phyloP scores from a whole-genome alignment of 1,140 invertebrate genomes.

The Babylonia areolata region DNA sequence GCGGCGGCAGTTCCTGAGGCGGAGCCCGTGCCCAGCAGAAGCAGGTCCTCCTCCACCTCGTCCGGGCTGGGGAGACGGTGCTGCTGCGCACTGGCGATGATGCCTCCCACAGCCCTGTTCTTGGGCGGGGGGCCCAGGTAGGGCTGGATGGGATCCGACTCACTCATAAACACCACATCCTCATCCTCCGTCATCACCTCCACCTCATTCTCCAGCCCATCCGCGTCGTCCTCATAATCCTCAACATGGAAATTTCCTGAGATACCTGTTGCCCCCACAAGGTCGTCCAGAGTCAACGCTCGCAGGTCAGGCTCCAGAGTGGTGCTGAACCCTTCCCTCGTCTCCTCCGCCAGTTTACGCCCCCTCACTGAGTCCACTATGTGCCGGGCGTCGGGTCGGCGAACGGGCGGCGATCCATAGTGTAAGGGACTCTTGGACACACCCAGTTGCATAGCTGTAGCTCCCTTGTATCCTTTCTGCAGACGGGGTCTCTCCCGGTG shows the following conservation, averaged over 20 bases:
- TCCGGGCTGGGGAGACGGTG: conserved; percentile 16
- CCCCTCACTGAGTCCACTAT: conserved; percentile 17
- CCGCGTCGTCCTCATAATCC: conserved; percentile 19
- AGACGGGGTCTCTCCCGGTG: background rate
- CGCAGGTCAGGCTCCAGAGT: conserved; percentile 14
- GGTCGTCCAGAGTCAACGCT: conserved; percentile 11
- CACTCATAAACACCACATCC: background rate
- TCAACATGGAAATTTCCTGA: conserved; percentile 34
- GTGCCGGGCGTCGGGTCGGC: background rate
- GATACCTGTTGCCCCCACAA: conserved; percentile 25
- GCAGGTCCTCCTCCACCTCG: conserved; percentile 16
- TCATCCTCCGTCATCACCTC: conserved; percentile 13
- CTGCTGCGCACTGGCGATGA: background rate
- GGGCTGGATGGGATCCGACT: background rate
- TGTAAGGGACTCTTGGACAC: background rate
- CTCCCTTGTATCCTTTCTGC: conserved; percentile 4
- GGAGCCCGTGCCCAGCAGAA: conserved; percentile 10
- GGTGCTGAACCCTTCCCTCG: background rate
- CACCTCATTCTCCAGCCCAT: conserved; percentile 1
- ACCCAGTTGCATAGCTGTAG: conserved; percentile 34
- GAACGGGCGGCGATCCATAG: background rate
- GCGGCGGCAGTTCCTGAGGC: background rate
- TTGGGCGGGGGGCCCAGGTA: background rate
- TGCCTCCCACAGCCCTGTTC: conserved; percentile 1
- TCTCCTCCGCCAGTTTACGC: background rate